These are phyloP conservation scores for Drosophila paranaensis DNA, from an alignment of 2,888 invertebrate genomes.

Conservation along the genomic window DNA sequence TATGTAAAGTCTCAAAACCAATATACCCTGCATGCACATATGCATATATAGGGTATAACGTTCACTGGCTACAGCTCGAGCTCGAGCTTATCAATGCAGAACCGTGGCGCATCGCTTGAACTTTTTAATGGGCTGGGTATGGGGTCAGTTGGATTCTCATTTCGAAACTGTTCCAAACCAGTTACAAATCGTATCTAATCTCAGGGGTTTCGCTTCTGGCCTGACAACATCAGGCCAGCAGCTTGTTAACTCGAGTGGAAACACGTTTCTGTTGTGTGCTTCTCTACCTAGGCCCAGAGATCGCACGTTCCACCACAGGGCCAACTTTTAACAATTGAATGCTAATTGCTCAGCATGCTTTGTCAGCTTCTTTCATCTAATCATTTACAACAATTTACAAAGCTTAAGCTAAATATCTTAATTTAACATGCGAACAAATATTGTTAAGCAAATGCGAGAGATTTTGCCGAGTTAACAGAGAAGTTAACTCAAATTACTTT, in stretches of 20 bases:
- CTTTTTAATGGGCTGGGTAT: not conserved
- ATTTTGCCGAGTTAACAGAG: not conserved
- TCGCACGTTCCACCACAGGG: slow-evolving; percentile 23
- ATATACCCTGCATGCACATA: not conserved
- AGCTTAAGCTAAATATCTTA: slow-evolving; percentile 18
- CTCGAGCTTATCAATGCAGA: slow-evolving; percentile 24
- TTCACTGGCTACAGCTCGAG: slow-evolving; percentile 17
- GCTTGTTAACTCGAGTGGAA: slow-evolving; percentile 8
- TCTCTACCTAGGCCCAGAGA: slow-evolving; percentile 7
- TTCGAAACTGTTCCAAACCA: slow-evolving; percentile 27
- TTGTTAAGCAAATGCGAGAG: not conserved
- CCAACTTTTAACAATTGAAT: slow-evolving; percentile 44
- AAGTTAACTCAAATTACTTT: not conserved
- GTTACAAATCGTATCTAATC: slow-evolving; percentile 27
- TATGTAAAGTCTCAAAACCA: no score
- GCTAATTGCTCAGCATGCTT: slow-evolving; percentile 53
- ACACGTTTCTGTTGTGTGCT: slow-evolving; percentile 45
- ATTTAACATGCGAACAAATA: slow-evolving; percentile 18
- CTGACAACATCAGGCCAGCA: slow-evolving; percentile 1
- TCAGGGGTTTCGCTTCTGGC: not conserved
- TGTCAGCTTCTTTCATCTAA: not conserved
- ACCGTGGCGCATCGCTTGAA: slow-evolving; percentile 9
- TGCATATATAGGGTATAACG: not conserved
- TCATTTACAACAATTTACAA: slow-evolving; percentile 2
- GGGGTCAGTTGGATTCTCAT: not conserved